Conservation (phyloP, 1,140 invertebrate genomes). For the Drosophila bocki region DNA sequence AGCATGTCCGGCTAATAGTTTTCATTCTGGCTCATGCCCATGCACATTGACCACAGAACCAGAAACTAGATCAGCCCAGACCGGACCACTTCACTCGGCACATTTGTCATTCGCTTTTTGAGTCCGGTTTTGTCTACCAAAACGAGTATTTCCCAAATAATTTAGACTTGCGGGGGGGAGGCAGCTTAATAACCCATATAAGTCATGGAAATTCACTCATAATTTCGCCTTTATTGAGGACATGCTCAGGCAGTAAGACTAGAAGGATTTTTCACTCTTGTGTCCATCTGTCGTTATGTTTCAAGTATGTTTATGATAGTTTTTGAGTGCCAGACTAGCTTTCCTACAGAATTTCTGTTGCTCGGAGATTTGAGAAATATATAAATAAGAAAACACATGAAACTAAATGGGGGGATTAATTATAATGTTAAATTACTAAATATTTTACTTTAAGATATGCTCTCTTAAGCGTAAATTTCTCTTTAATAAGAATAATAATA, state of each 20-base stretch:
- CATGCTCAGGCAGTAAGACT: constrained; percentile 12
- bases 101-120: constrained; percentile 43
- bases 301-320: constrained; percentile 42
- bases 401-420: not conserved
- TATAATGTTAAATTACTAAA: not conserved
- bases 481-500: not conserved
- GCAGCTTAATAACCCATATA: constrained; percentile 43
- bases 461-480: not conserved
- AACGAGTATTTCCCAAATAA: constrained; percentile 43
- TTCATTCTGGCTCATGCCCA: constrained; percentile 40
- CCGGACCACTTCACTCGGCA: constrained; percentile 33
- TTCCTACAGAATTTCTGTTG: not conserved
- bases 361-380: not conserved
- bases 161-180: constrained; percentile 5
- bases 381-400: too few species aligned
- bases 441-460: not conserved
- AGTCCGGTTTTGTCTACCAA: constrained; percentile 27
- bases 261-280: constrained; percentile 21
- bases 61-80: constrained; percentile 32
- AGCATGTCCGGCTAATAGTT: constrained; percentile 58
- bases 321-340: constrained; percentile 4
- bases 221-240: constrained; percentile 43
- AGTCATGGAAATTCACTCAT: constrained; percentile 38
- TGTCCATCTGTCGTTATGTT: constrained; percentile 37
- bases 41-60: constrained; percentile 46